Evolutionary conservation across 2,888 invertebrate species (phyloP), one percentile per base, ranked within the genome.

Genomic region (Tethea ocularis): DNA sequence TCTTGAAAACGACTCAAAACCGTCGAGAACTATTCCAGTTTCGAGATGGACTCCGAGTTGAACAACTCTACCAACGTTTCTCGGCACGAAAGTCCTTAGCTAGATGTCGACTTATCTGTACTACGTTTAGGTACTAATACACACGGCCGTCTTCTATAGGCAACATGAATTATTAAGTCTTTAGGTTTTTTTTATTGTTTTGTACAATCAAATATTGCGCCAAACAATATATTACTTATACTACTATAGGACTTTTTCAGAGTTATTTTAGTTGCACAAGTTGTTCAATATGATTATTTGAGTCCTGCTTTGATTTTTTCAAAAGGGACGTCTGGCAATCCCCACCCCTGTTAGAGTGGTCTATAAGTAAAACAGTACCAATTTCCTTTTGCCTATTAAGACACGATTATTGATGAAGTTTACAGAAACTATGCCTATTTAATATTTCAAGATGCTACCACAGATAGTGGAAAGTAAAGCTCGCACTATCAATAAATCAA

Each of bases 41-140:
- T 69, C 66, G 68, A 72, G 70, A 69, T 70, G 71, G 74, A 68
- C 70, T 70, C 62, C 55, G 64, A 70, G 73, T 69, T 76, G 71
- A 69, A 71, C 72, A 74, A 68, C 76, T 75, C 72, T 57, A 65
- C 59, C 65, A 65, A 69, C 75, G 70, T 74, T 70, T 61, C 70
- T 67, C 66, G 57, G 64, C 66, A 69, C 71, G 69, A 72, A 69
- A 75, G 77, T 75, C 65, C 80, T 77, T 61, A 62, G 71, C 64
- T 66, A 59, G 71, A 68, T 74, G 72, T 74, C 68, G 72, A 69
- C 78, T 82, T 79, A 77, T 77, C 77, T 79, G 67, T 68, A 70
- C 66, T 59, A 67, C 62, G 59, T 61, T 62, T 36, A 26, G n/a
- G n/a, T n/a, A n/a, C 38, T 60, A 61, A 62, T 71, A 78, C 75